phyloP scores from a whole-genome alignment of 2,113 vertebrate genomes.

The Cyprinus carpio region DNA sequence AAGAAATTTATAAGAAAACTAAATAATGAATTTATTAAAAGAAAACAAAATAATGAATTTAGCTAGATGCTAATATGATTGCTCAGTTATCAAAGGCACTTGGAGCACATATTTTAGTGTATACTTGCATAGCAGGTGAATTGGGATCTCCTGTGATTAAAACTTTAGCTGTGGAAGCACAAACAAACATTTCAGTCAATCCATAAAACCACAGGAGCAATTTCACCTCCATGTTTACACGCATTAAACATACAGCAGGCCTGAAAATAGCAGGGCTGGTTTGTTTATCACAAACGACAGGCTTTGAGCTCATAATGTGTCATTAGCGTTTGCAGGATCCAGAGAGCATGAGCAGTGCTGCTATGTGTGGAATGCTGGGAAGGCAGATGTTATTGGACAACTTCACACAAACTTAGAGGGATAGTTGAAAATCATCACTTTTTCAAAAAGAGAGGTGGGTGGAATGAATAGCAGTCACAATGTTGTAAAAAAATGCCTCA shows the following conservation, averaged over 20 bases:
- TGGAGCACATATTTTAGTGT: neutral
- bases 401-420: neutral
- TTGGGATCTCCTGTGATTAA: neutral
- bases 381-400: neutral
- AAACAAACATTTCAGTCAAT: neutral
- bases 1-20: neutral
- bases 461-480: neutral
- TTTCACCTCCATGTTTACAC: neutral
- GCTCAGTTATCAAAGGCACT: neutral
- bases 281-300: slow-evolving; percentile 1
- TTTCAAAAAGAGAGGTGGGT: neutral
- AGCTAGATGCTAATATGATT: neutral
- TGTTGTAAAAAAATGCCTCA: neutral
- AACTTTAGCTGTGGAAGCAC: neutral
- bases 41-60: neutral
- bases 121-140: neutral
- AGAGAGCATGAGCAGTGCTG: neutral
- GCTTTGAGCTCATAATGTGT: slow-evolving; percentile 2
- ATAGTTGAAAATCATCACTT: too few relatives aligned
- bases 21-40: neutral
- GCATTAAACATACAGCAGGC: slow-evolving; percentile 1
- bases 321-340: slow-evolving; percentile 3
- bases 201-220: neutral
- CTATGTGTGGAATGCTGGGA: slow-evolving; percentile 16
- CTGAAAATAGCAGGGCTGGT: neutral